These are phyloP conservation scores for Drosophila melanosoma DNA, from an alignment of 2,888 invertebrate species.

Conservation along the genomic window DNA sequence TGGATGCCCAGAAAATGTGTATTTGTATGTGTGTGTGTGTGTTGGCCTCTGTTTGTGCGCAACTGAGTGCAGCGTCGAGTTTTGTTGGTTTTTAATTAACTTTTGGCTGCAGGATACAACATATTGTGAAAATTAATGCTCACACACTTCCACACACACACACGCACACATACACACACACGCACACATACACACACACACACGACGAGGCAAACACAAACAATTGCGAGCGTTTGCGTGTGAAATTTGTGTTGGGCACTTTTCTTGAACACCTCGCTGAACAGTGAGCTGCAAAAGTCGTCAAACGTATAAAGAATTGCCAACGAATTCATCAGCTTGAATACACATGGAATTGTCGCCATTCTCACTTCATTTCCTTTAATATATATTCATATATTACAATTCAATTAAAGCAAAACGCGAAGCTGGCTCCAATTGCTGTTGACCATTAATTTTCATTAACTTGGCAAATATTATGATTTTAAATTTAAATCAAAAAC, in stretches of 20 bases:
- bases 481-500: neutral
- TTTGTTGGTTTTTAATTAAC: slow-evolving; percentile 86
- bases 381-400: neutral
- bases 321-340: slow-evolving; percentile 25
- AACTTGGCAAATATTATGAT: neutral
- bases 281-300: slow-evolving; percentile 6
- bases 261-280: slow-evolving; percentile 31
- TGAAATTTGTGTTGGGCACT: slow-evolving; percentile 49
- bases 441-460: neutral
- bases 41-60: slow-evolving; percentile 6
- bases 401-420: neutral
- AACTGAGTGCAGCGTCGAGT: slow-evolving; percentile 70
- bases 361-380: neutral
- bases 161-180: slow-evolving; percentile 31
- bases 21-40: slow-evolving; percentile 20
- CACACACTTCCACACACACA: slow-evolving; percentile 34
- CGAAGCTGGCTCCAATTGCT: neutral
- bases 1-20: slow-evolving; percentile 35
- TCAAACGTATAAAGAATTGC: slow-evolving; percentile 44
- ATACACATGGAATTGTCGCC: slow-evolving; percentile 30
- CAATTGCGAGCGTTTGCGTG: slow-evolving; percentile 44
- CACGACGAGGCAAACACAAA: slow-evolving; percentile 50
- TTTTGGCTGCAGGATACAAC: slow-evolving; percentile 84
- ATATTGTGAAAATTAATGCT: slow-evolving; percentile 84
- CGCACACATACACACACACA: slow-evolving; percentile 31